Evolutionary conservation across 2,113 vertebrate species (phyloP).

Genomic region (Manacus vitellinus): DNA sequence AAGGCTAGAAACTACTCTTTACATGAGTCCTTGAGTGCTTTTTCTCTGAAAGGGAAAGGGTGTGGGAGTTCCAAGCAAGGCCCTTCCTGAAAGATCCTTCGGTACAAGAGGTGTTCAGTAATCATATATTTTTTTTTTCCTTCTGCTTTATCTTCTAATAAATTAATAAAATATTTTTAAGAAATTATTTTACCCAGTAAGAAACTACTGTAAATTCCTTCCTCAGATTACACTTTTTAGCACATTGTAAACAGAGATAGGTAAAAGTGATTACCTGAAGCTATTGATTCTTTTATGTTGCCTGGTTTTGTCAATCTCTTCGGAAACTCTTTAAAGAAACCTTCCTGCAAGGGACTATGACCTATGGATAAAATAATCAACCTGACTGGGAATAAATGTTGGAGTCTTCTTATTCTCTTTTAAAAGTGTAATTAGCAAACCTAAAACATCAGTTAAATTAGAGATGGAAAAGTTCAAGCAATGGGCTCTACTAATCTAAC

Average conservation of each 20-base stretch:
- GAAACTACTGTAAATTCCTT: neutral
- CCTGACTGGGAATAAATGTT: neutral
- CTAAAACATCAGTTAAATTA: neutral
- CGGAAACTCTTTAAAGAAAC: neutral
- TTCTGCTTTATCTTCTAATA: neutral
- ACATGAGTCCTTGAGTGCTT: neutral
- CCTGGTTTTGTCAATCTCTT: neutral
- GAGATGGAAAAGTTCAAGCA: neutral
- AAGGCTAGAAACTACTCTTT: neutral
- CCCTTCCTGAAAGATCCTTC: neutral
- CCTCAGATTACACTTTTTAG: neutral
- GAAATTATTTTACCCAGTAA: neutral
- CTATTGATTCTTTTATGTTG: neutral
- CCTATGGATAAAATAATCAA: neutral
- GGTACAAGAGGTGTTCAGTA: neutral
- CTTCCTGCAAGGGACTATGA: neutral
- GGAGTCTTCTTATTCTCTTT: neutral
- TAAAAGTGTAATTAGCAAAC: neutral
- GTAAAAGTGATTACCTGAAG: neutral
- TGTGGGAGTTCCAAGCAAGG: neutral
- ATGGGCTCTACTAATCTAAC: neutral
- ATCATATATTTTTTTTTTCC: neutral
- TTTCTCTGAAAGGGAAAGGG: neutral
- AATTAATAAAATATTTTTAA: neutral
- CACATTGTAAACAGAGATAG: too few relatives aligned